A percentile compares a stretch with the other conserved stretches of the same genome.
Evolutionary conservation across 2,113 vertebrate species (phyloP).

Genomic region (Corvus cornix): DNA sequence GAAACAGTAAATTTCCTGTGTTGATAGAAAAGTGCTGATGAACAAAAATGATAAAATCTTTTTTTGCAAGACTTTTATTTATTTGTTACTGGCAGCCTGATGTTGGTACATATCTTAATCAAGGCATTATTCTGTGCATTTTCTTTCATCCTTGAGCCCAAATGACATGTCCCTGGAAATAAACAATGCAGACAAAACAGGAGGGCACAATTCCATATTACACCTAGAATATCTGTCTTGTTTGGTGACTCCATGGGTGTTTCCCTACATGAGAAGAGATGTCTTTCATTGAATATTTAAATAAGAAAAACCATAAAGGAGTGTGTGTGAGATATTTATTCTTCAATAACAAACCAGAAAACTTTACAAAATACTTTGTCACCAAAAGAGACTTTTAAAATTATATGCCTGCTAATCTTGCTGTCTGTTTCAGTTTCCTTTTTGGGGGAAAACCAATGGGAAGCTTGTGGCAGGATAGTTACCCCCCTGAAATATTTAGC

Average conservation of each 20-base stretch:
- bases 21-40: neutral
- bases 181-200: neutral
- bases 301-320: neutral
- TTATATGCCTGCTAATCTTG: neutral
- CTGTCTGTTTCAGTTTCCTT: neutral
- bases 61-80: neutral
- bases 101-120: neutral
- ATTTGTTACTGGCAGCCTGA: neutral
- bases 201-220: neutral
- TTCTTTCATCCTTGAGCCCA: neutral
- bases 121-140: neutral
- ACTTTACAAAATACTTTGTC: neutral
- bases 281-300: neutral
- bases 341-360: neutral
- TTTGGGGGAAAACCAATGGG: neutral
- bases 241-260: neutral
- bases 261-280: neutral
- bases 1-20: neutral
- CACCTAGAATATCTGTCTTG: neutral
- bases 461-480: neutral
- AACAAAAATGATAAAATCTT: neutral
- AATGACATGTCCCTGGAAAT: neutral
- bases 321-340: neutral
- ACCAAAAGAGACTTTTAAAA: neutral
- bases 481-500: slow-evolving; percentile 2